phyloP scores from a whole-genome alignment of 2,888 invertebrate genomes.

The Platerodrilus igneus region DNA sequence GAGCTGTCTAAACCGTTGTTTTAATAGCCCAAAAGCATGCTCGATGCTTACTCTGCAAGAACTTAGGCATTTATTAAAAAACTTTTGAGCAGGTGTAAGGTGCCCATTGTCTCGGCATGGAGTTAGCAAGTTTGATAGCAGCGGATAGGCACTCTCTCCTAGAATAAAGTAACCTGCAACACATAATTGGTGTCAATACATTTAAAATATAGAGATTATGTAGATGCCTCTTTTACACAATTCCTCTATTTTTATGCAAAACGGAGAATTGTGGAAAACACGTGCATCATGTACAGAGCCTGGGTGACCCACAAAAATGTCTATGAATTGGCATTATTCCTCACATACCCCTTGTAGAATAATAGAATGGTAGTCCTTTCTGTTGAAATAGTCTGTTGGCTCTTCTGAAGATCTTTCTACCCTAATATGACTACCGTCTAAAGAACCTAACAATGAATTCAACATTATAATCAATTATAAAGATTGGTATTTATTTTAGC shows the following conservation, averaged over 20 bases:
- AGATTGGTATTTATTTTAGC: no score
- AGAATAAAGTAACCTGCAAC: conserved; percentile 12
- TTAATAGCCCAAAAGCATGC: conserved; percentile 19
- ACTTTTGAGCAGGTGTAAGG: conserved; percentile 10
- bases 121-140: conserved; percentile 10
- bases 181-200: no score
- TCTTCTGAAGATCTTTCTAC: conserved; percentile 1
- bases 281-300: conserved; percentile 15
- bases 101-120: conserved; percentile 19
- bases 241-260: conserved; percentile 4
- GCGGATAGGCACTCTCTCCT: conserved; percentile 20
- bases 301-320: conserved; percentile 14
- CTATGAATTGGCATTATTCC: conserved; percentile 5
- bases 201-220: no score
- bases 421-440: conserved; percentile 7
- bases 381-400: conserved; percentile 10
- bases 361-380: conserved; percentile 9
- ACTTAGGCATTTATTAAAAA: conserved; percentile 15
- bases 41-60: conserved; percentile 14
- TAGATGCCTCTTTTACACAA: no score
- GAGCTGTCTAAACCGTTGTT: conserved; percentile 17
- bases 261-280: conserved; percentile 3
- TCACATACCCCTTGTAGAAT: conserved; percentile 11
- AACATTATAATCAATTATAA: no score
- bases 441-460: no score